phyloP scores from a whole-genome alignment of 2,797 vertebrate genomes.

The Malurus splendens region DNA sequence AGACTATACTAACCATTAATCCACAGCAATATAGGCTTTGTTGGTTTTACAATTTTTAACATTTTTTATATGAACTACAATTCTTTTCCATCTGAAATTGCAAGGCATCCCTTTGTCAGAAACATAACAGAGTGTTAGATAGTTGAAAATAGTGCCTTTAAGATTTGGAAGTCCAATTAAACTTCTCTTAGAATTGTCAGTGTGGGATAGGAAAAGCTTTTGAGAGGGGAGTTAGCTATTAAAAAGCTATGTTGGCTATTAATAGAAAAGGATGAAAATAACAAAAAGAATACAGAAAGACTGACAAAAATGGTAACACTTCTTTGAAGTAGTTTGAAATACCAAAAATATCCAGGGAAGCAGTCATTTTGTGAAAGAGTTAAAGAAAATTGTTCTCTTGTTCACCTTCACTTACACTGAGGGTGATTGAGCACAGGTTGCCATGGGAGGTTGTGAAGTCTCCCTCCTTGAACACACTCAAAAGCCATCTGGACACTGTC shows the following conservation, averaged over 20 bases:
- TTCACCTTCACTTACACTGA: not conserved
- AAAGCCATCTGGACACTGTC: not conserved
- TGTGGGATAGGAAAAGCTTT: not conserved
- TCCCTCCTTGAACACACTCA: not conserved
- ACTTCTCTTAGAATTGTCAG: not conserved
- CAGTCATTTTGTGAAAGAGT: not conserved
- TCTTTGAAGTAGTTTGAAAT: not conserved
- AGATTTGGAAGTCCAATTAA: not conserved
- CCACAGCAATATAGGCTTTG: not conserved
- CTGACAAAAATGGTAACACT: not conserved
- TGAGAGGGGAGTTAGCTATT: not conserved
- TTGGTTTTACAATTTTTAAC: not conserved
- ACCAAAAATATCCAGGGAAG: not conserved
- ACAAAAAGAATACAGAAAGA: not conserved
- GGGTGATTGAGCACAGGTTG: not conserved
- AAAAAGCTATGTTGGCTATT: not conserved
- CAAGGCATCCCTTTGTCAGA: not conserved
- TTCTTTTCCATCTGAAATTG: not conserved
- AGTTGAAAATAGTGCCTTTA: not conserved
- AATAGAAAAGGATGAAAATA: not conserved
- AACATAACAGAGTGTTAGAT: not conserved
- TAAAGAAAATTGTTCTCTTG: not conserved
- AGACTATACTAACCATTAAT: not conserved
- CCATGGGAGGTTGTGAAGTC: not conserved
- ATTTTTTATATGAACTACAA: not conserved